Evolutionary conservation across 2,888 invertebrate species (phyloP).

Genomic region (Drosophila peninsularis): DNA sequence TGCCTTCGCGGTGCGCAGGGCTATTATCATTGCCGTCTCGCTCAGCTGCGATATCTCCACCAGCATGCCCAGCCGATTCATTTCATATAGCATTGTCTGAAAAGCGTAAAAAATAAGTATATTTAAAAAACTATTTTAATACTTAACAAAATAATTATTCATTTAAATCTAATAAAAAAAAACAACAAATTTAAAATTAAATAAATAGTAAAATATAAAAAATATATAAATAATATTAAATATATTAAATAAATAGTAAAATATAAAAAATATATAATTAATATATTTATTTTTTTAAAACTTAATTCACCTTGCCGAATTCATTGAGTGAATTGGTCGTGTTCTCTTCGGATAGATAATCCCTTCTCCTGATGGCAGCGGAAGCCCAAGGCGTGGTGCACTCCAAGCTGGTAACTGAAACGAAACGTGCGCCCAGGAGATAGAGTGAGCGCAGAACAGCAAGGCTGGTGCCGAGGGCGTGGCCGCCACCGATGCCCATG

Average conservation of each 20-base stretch:
- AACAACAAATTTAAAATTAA: too few species aligned
- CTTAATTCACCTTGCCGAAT: slow-evolving; percentile 83
- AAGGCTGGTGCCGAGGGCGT: slow-evolving; percentile 88
- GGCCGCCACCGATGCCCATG: slow-evolving; percentile 88
- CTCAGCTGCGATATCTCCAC: slow-evolving; percentile 89
- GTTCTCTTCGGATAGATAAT: slow-evolving; percentile 83
- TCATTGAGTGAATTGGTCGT: slow-evolving; percentile 83
- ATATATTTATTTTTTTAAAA: too few species aligned
- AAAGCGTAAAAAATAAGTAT: background rate
- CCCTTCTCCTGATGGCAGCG: slow-evolving; percentile 81
- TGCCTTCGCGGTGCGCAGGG: slow-evolving; percentile 87
- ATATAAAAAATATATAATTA: too few species aligned
- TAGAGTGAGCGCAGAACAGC: slow-evolving; percentile 88
- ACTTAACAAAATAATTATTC: too few species aligned
- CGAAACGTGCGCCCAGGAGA: slow-evolving; percentile 88
- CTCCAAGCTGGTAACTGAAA: slow-evolving; percentile 88
- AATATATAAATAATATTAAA: background rate
- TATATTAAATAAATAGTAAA: too few species aligned
- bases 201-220: background rate
- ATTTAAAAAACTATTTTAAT: background rate
- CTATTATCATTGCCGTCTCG: slow-evolving; percentile 87
- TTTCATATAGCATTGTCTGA: slow-evolving; percentile 88
- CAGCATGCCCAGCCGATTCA: slow-evolving; percentile 90
- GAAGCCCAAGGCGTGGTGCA: slow-evolving; percentile 89
- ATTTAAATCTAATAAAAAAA: background rate